Conservation (phyloP, 2,113 vertebrate genomes). For the Perognathus longimembris region DNA sequence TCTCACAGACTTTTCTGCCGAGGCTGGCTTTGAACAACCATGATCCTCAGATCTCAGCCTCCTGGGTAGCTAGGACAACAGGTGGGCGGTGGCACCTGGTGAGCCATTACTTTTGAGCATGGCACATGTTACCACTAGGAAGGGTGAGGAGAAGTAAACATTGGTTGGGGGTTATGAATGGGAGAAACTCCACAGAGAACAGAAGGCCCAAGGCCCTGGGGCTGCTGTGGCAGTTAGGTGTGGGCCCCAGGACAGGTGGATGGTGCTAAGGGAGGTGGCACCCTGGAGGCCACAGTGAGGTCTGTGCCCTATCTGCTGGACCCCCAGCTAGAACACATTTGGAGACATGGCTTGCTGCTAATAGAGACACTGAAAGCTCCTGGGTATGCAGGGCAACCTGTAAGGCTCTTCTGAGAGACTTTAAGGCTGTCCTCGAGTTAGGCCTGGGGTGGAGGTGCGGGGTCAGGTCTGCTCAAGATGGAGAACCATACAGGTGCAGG, state of each 20-base stretch:
- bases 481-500: neutral
- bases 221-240: neutral
- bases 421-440: neutral
- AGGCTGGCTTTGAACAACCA: too few species aligned
- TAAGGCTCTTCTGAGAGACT: neutral
- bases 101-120: neutral
- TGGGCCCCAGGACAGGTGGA: neutral
- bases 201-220: neutral
- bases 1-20: too few species aligned
- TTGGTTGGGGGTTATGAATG: accelerated
- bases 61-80: too few species aligned
- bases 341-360: neutral
- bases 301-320: neutral
- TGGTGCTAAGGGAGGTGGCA: neutral
- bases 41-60: too few species aligned
- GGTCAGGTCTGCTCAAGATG: neutral
- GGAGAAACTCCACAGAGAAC: neutral
- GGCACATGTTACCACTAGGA: neutral
- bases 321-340: neutral
- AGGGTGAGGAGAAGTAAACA: too few species aligned
- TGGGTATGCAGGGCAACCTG: too few species aligned
- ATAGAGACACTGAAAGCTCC: neutral
- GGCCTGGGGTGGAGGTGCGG: neutral
- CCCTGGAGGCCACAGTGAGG: neutral
- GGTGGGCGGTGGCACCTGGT: too few species aligned